These are phyloP conservation scores for Eugnorisma glareosa DNA, from an alignment of 2,888 invertebrate genomes.

Conservation along the genomic window DNA sequence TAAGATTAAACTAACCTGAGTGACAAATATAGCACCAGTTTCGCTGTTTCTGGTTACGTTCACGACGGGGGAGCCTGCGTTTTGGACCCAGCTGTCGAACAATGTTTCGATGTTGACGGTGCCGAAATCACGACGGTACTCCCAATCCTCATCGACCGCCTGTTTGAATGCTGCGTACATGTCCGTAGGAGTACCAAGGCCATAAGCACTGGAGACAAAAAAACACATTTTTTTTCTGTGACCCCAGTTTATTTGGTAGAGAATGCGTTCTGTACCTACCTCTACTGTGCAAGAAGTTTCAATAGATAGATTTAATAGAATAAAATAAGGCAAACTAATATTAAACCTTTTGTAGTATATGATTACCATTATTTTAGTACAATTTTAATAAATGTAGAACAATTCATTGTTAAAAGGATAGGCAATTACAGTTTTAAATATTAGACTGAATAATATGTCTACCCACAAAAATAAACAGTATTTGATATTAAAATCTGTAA, in stretches of 20 bases:
- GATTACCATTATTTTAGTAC: neutral
- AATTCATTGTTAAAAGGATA: neutral
- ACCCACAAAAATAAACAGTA: neutral
- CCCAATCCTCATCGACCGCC: constrained; percentile 78
- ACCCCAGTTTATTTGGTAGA: neutral
- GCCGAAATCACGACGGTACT: constrained; percentile 72
- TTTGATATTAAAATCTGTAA: neutral
- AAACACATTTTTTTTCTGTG: neutral
- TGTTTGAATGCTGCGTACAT: constrained; percentile 82
- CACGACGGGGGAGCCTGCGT: constrained; percentile 91
- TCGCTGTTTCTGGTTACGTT: constrained; percentile 84
- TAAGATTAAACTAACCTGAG: constrained; percentile 78
- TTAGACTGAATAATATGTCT: neutral
- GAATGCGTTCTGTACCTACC: neutral
- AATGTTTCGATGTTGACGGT: constrained; percentile 81
- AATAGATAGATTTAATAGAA: neutral
- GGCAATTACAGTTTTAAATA: neutral
- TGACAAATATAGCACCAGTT: constrained; percentile 76
- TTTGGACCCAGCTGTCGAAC: constrained; percentile 91
- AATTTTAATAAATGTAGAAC: neutral
- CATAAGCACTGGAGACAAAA: constrained; percentile 77
- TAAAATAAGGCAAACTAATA: neutral
- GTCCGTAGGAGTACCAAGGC: constrained; percentile 79
- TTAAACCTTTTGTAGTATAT: neutral
- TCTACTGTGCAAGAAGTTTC: neutral